These are phyloP conservation scores for Teleogryllus occipitalis DNA, from an alignment of 1,140 invertebrate genomes.

Conservation along the genomic window DNA sequence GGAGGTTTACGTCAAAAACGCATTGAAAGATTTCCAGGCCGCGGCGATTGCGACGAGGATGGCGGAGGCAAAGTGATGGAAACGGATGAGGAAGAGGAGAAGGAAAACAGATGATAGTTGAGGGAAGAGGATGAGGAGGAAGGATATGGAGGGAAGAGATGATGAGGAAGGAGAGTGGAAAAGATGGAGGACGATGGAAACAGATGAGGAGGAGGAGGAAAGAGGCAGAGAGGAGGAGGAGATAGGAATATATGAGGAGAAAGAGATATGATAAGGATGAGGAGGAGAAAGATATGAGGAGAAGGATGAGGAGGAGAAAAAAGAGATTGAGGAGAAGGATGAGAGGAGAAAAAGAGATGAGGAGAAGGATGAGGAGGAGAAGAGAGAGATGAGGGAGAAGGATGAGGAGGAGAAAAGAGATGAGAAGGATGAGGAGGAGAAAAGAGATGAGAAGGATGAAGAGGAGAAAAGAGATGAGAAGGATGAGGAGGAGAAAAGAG, in stretches of 20 bases:
- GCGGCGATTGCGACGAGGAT: too few species aligned
- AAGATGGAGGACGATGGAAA: neutral
- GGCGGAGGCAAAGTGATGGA: neutral
- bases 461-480: neutral
- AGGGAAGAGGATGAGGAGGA: neutral
- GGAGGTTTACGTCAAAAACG: too few species aligned
- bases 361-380: neutral
- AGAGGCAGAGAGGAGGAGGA: neutral
- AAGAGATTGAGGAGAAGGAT: neutral
- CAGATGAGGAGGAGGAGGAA: neutral
- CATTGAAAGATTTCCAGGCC: too few species aligned
- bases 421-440: neutral
- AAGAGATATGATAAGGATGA: neutral
- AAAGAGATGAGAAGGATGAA: slow-evolving; percentile 12
- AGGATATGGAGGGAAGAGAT: neutral
- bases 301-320: neutral
- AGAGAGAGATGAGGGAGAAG: neutral
- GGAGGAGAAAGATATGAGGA: neutral
- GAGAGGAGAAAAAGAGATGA: neutral
- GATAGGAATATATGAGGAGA: neutral
- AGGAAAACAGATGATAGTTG: neutral
- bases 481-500: neutral
- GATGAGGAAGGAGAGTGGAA: neutral
- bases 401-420: neutral
- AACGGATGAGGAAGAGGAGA: neutral